Percentiles rank a stretch among this genome's conserved stretches.
Evolutionary conservation across 2,113 vertebrate species (phyloP).

Genomic region (Bufo gargarizans): DNA sequence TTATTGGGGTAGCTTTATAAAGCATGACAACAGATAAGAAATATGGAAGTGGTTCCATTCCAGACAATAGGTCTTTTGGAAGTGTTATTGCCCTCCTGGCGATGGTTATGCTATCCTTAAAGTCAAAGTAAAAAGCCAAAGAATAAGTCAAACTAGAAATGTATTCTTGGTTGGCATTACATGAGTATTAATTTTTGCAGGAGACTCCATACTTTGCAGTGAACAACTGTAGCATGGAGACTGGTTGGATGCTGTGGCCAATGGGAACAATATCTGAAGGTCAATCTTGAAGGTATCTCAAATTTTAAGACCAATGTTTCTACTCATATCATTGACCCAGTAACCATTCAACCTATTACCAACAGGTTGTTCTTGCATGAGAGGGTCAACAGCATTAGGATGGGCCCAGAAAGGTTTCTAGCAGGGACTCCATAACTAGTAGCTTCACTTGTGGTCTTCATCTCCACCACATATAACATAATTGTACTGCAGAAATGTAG

Average conservation of each 20-base stretch:
- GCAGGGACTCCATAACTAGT: no score
- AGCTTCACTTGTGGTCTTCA: no score
- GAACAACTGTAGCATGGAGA: background rate
- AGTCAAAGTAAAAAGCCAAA: background rate
- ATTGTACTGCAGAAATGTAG: no score
- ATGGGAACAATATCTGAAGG: background rate
- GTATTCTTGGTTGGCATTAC: background rate
- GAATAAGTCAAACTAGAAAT: background rate
- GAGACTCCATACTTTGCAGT: background rate
- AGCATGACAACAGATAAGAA: background rate
- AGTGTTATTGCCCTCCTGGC: background rate
- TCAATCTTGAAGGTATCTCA: background rate
- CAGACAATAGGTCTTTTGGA: background rate
- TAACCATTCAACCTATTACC: no score
- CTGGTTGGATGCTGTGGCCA: background rate
- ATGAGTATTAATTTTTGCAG: background rate
- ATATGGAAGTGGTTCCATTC: conserved; percentile 33
- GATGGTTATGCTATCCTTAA: background rate
- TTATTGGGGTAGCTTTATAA: conserved; percentile 61
- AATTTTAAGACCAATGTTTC: background rate
- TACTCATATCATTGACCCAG: no score
- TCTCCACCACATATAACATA: no score
- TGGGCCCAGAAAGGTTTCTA: no score
- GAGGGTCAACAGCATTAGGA: no score
- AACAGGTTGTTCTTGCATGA: no score